Evolutionary conservation across 2,888 invertebrate genomes (phyloP).

Genomic region (Tuta absoluta): DNA sequence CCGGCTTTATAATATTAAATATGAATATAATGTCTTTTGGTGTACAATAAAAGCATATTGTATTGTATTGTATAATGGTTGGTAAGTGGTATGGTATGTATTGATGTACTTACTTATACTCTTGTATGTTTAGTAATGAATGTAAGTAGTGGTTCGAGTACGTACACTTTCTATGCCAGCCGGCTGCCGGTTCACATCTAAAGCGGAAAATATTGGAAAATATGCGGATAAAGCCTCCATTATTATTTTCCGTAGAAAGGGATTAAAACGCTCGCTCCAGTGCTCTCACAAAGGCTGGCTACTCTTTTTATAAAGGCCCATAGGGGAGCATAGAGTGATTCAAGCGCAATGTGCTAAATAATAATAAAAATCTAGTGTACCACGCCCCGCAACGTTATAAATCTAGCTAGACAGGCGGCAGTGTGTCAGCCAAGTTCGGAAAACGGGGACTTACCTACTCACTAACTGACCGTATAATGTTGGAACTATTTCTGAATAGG

Average conservation of each 20-base stretch:
- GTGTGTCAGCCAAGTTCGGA: neutral
- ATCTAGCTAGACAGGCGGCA: neutral
- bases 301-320: slow-evolving; percentile 62
- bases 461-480: neutral
- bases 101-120: neutral
- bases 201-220: slow-evolving; percentile 22
- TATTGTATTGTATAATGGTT: no score
- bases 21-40: no score
- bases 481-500: neutral
- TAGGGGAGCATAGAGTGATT: slow-evolving; percentile 52
- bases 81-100: no score
- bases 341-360: slow-evolving; percentile 47
- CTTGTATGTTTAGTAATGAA: neutral
- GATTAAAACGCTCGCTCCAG: slow-evolving; percentile 61
- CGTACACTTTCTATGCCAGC: neutral
- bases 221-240: slow-evolving; percentile 37
- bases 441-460: neutral
- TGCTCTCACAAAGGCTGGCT: slow-evolving; percentile 62
- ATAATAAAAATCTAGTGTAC: slow-evolving; percentile 41
- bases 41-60: no score
- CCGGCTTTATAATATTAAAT: no score
- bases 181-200: neutral
- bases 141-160: neutral
- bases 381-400: neutral
- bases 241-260: slow-evolving; percentile 55